Evolutionary conservation across 1,140 invertebrate species (phyloP).

Genomic region (Philaenus spumarius): DNA sequence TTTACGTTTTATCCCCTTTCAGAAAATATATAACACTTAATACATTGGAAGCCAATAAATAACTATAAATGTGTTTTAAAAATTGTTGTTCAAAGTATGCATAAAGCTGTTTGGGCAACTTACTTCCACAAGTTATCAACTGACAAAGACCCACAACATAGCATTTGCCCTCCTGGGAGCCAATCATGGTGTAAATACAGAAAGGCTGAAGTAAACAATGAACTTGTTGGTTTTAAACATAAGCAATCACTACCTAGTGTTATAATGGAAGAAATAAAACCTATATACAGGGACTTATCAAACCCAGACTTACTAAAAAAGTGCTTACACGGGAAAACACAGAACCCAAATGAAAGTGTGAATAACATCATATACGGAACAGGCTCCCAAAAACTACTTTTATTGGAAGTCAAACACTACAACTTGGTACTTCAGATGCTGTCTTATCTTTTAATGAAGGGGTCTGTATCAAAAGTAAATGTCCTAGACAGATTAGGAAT

Average conservation of each 20-base stretch:
- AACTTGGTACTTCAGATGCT: background rate
- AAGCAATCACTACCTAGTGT: background rate
- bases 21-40: no score
- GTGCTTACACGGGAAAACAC: no score
- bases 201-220: background rate
- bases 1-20: no score
- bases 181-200: background rate
- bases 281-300: background rate
- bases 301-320: background rate
- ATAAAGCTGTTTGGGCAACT: no score
- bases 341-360: slow-evolving; percentile 1
- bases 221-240: background rate
- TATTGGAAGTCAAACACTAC: background rate
- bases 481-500: background rate
- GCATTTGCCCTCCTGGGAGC: background rate
- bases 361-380: no score
- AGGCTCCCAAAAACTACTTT: background rate
- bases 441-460: slow-evolving; percentile 4
- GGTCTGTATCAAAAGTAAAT: background rate
- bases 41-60: no score
- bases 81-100: no score
- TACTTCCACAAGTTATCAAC: background rate
- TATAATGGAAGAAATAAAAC: no score
- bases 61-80: no score
- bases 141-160: background rate